Evolutionary conservation across 2,113 vertebrate genomes (phyloP).

Genomic region (Dicrurus megarhynchus): DNA sequence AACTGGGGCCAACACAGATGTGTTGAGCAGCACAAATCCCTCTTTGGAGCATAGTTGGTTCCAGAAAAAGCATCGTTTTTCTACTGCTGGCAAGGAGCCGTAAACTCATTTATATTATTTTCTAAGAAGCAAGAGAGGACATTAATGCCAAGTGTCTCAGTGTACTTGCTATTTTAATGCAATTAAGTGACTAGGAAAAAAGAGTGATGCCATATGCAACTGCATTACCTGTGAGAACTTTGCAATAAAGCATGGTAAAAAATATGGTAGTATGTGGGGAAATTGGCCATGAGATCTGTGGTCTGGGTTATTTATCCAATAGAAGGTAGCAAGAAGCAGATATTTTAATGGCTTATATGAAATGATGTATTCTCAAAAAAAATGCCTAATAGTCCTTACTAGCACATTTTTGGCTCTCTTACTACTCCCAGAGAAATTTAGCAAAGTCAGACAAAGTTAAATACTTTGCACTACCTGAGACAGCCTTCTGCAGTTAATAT

Average conservation of each 20-base stretch:
- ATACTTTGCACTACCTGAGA: not conserved
- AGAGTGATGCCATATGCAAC: not conserved
- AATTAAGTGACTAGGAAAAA: not conserved
- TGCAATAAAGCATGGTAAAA: not conserved
- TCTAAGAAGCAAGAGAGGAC: not conserved
- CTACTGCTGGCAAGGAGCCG: not conserved
- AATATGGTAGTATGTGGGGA: not conserved
- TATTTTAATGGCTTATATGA: not conserved
- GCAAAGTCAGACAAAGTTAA: not conserved
- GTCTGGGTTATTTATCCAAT: not conserved
- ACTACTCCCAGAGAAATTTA: not conserved
- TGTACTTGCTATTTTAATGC: not conserved
- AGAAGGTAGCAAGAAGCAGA: not conserved
- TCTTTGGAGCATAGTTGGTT: conserved; percentile 24
- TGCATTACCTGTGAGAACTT: not conserved
- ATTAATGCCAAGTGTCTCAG: not conserved
- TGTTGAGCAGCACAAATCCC: conserved; percentile 31
- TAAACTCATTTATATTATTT: not conserved
- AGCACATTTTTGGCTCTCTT: not conserved
- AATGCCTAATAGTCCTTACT: not conserved
- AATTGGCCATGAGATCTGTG: not conserved
- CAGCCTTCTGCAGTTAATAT: not conserved
- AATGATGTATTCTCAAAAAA: not conserved
- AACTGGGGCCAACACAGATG: conserved; percentile 45
- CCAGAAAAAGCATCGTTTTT: conserved; percentile 35